A percentile compares a stretch with the other conserved stretches of the same genome.
phyloP scores from a whole-genome alignment of 2,888 invertebrate species.

The Lathronympha strigana region DNA sequence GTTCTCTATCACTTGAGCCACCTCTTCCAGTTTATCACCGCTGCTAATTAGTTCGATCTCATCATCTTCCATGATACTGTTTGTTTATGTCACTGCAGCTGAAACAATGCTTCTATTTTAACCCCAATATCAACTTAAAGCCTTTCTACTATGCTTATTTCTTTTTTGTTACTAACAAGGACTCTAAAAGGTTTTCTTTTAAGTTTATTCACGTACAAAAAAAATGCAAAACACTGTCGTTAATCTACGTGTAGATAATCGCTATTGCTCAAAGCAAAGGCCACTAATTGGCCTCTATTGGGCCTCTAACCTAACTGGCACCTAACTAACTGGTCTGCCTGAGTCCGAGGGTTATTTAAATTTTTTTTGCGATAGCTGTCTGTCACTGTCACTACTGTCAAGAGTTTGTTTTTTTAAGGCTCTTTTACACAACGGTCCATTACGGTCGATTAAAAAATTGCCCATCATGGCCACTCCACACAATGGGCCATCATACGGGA shows the following conservation, averaged over 20 bases:
- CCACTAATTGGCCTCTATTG: not conserved
- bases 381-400: not conserved
- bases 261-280: not conserved
- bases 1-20: slow-evolving; percentile 56
- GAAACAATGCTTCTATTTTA: not conserved
- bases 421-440: too few species aligned
- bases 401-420: too few species aligned
- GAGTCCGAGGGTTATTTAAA: too few species aligned
- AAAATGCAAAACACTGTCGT: not conserved
- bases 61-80: slow-evolving; percentile 64
- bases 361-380: too few species aligned
- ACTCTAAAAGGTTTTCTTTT: not conserved
- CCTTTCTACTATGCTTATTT: not conserved
- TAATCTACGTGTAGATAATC: not conserved
- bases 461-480: too few species aligned
- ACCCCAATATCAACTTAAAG: not conserved
- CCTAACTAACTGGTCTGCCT: too few species aligned
- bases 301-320: too few species aligned
- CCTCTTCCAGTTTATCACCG: slow-evolving; percentile 55
- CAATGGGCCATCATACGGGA: too few species aligned
- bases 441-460: too few species aligned
- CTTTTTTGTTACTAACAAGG: not conserved
- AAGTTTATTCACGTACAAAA: not conserved
- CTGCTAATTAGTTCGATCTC: slow-evolving; percentile 65
- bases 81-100: slow-evolving; percentile 20